Evolutionary conservation across 2,113 vertebrate species (phyloP).

Genomic region (Petroica traversi): DNA sequence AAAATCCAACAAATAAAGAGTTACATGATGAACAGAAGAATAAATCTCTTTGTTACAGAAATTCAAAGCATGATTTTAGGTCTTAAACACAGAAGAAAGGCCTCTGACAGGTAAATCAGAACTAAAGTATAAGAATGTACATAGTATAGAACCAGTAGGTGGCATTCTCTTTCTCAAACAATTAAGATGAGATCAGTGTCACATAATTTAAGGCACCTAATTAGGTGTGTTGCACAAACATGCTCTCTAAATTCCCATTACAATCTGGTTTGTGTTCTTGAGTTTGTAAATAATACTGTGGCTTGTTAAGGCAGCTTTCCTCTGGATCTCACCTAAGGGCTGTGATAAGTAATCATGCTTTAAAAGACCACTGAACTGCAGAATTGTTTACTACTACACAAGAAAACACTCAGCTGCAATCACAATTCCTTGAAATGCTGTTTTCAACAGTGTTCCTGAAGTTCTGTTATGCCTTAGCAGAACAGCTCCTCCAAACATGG

Average conservation of each 20-base stretch:
- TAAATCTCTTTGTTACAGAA: neutral
- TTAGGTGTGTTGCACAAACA: neutral
- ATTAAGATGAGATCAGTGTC: neutral
- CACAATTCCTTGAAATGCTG: neutral
- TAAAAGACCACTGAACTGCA: neutral
- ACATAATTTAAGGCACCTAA: neutral
- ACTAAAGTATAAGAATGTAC: neutral
- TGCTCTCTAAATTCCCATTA: neutral
- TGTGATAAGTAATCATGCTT: neutral
- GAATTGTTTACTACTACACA: neutral
- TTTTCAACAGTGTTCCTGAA: neutral
- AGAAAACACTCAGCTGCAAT: neutral
- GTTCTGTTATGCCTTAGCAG: neutral
- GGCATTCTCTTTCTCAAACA: neutral
- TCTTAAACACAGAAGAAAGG: neutral
- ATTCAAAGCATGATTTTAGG: neutral
- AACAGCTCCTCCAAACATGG: neutral
- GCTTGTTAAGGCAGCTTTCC: neutral
- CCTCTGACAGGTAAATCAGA: neutral
- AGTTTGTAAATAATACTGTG: neutral
- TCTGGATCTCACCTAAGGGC: neutral
- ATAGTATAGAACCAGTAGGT: neutral
- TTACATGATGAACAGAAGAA: neutral
- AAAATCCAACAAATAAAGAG: neutral
- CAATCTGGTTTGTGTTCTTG: neutral